Base-by-base conservation (phyloP, 2,888 invertebrate species). In the Acleris cristana region DNA sequence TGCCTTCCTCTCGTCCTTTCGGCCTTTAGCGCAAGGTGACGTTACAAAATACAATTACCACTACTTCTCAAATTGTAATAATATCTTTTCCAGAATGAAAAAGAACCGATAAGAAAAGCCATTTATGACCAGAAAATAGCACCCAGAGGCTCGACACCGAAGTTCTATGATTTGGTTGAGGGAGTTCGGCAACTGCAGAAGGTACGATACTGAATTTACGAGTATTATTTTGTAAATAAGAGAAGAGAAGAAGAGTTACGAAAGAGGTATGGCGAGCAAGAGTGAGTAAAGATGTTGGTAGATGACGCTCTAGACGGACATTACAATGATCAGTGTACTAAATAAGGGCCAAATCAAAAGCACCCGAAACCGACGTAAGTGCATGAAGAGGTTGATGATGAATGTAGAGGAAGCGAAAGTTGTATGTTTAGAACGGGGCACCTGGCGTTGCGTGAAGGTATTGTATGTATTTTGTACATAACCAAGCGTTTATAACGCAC, bases 121-220 rank as follows among this genome's bases (percentile, higher is more conserved):
- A 91, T 96, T 26, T 95, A 95, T 74, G 84, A 93, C 54, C 92
- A 93, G 57, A 95, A 95, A 84, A 90, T 96, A 8, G 90, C 92
- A 3, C 94, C 94, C 5, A 91, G 88, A 53, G 94, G 95, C 8
- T 90, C 93, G 51, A 90, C 89, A 61, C 85, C 93, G 0, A 94
- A 93, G 70, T 95, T 94, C 78, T 88, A 94, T 82, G 79, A 87
- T 2, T 78, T 95, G 6, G 93, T 94, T 65, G 94, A 95, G 64
- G 95, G 95, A 0, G 92, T 95, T 0, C 83, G 84, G 63, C 89
- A 84, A 69, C 72, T 95, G 8, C 92, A 93, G 75, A 87, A 89
- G 74, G 90, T 90, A 75, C 19, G 48, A 23, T 53, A 61, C 52
- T 14, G 14, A 34, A 34, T 34, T 12, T 26, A 26, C 26, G 26